Evolutionary conservation across 1,140 invertebrate genomes (phyloP).

Genomic region (Oscheius sp.): DNA sequence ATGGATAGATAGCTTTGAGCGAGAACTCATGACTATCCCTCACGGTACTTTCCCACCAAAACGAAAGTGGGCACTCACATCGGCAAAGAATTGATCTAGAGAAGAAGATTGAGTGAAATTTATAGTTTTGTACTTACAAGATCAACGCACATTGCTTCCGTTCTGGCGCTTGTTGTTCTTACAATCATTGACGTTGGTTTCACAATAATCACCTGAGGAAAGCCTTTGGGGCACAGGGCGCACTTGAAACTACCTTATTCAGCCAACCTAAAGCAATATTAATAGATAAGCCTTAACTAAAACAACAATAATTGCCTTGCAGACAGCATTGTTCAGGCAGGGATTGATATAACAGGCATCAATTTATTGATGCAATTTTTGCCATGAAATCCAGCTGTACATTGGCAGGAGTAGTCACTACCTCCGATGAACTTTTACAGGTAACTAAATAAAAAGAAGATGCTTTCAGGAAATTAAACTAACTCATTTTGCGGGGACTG

Average conservation of each 20-base stretch:
- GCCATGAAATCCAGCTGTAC: slow-evolving; percentile 84
- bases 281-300: background rate
- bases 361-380: slow-evolving; percentile 83
- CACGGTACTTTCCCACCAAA: slow-evolving; percentile 89
- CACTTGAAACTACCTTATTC: slow-evolving; percentile 54
- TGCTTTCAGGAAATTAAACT: background rate
- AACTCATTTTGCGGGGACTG: slow-evolving; percentile 87
- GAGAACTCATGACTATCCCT: slow-evolving; percentile 83
- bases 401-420: slow-evolving; percentile 79
- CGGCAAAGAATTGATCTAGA: slow-evolving; percentile 50
- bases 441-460: slow-evolving; percentile 68
- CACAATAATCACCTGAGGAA: slow-evolving; percentile 81
- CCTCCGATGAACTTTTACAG: slow-evolving; percentile 65
- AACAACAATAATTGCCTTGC: no score
- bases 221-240: slow-evolving; percentile 66
- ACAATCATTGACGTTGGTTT: slow-evolving; percentile 73
- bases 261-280: slow-evolving; percentile 21
- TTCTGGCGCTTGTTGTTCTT: slow-evolving; percentile 64
- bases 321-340: slow-evolving; percentile 63
- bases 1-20: slow-evolving; percentile 80
- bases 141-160: slow-evolving; percentile 62
- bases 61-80: slow-evolving; percentile 86
- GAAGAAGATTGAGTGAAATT: background rate
- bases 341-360: slow-evolving; percentile 85
- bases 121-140: slow-evolving; percentile 37